phyloP scores from a whole-genome alignment of 2,113 vertebrate genomes.

The Nettapus auritus region DNA sequence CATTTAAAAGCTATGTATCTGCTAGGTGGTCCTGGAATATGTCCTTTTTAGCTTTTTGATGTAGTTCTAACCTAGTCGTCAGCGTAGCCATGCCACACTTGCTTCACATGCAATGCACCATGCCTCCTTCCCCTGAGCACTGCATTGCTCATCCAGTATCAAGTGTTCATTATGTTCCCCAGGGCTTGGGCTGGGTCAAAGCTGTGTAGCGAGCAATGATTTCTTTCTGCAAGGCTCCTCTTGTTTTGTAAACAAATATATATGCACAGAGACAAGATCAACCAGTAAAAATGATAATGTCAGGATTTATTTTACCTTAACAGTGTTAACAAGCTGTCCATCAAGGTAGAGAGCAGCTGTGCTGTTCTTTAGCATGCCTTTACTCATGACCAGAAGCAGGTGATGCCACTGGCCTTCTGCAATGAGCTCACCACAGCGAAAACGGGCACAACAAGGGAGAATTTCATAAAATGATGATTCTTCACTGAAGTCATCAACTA shows the following conservation, averaged over 20 bases:
- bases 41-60: not conserved
- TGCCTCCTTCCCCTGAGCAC: not conserved
- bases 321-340: constrained; percentile 91
- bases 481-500: constrained; percentile 95
- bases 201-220: not conserved
- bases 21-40: not conserved
- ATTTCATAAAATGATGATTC: constrained; percentile 98
- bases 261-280: not conserved
- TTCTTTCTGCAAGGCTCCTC: not conserved
- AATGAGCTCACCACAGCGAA: constrained; percentile 94
- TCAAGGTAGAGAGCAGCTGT: constrained; percentile 94
- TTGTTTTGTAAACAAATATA: not conserved
- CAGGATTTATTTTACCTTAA: constrained; percentile 85
- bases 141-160: not conserved
- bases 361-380: constrained; percentile 99
- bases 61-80: not conserved
- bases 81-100: not conserved
- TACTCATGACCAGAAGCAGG: constrained; percentile 96
- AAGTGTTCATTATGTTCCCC: not conserved
- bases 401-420: constrained; percentile 98
- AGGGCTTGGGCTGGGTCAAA: not conserved
- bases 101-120: not conserved
- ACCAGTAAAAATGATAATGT: not conserved
- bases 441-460: constrained; percentile 94
- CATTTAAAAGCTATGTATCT: not conserved